A percentile compares a stretch with the other conserved stretches of the same genome.
Conservation (phyloP, 2,797 vertebrate genomes). For the Falco concolor region DNA sequence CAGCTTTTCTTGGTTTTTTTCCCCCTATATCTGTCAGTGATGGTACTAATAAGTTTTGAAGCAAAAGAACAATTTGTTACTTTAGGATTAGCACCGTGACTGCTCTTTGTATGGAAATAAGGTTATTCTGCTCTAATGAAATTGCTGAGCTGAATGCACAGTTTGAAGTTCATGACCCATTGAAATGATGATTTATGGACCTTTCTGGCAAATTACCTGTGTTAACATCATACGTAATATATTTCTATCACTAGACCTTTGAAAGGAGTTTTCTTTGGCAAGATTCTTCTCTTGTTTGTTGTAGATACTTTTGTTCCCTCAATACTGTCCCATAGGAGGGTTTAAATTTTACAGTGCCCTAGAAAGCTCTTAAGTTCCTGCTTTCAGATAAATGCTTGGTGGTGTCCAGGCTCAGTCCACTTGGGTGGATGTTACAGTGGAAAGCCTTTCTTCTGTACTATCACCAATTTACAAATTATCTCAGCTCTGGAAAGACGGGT, state of each 20-base stretch:
- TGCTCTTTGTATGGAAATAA: constrained; percentile 45
- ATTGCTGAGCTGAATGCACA: constrained; percentile 40
- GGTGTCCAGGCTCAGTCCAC: not conserved
- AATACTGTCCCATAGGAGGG: not conserved
- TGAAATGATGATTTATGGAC: constrained; percentile 49
- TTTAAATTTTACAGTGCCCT: not conserved
- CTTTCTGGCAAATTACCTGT: constrained; percentile 7
- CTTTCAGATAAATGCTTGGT: not conserved
- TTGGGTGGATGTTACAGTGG: not conserved
- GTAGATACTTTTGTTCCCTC: not conserved
- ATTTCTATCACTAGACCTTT: constrained; percentile 8
- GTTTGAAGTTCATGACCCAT: constrained; percentile 28
- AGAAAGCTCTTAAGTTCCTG: not conserved
- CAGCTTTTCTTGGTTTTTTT: not conserved
- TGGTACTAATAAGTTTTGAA: not conserved
- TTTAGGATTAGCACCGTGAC: constrained; percentile 35
- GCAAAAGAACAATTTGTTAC: constrained; percentile 34
- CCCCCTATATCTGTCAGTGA: not conserved
- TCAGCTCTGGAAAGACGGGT: not conserved
- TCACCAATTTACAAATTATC: not conserved
- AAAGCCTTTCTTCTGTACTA: not conserved
- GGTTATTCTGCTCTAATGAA: constrained; percentile 41
- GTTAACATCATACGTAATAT: not conserved
- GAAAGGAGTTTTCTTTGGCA: not conserved
- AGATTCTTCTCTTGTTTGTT: not conserved